Conservation (phyloP, 2,113 vertebrate species). For the Sinocyclocheilus anophthalmus region DNA sequence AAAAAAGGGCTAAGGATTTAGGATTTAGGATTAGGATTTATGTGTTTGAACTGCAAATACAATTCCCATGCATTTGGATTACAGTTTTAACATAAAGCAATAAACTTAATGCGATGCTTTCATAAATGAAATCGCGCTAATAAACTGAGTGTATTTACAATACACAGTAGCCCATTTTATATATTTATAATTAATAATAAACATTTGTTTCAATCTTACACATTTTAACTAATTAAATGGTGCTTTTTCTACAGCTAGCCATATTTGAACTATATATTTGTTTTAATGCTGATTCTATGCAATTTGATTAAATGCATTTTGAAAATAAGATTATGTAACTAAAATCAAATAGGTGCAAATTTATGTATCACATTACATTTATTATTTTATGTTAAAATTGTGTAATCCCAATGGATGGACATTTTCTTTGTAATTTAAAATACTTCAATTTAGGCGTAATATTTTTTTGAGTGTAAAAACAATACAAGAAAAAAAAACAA, state of each 20-base stretch:
- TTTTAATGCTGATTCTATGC: background rate
- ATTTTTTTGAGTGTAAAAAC: background rate
- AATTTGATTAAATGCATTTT: background rate
- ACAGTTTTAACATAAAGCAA: background rate
- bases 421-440: background rate
- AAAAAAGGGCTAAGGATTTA: background rate
- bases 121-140: background rate
- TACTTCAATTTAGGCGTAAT: background rate
- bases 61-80: background rate
- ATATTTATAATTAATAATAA: too few relatives aligned
- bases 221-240: too few relatives aligned
- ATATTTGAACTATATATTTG: too few relatives aligned
- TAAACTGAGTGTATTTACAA: too few relatives aligned
- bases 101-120: background rate
- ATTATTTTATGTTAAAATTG: background rate
- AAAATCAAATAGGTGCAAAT: background rate
- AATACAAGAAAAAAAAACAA: background rate
- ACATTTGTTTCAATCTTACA: too few relatives aligned
- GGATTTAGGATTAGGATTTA: background rate
- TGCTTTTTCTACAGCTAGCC: background rate
- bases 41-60: background rate
- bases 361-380: background rate
- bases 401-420: background rate
- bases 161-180: too few relatives aligned
- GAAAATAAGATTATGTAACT: background rate